These are phyloP conservation scores for Nephotettix cincticeps DNA, from an alignment of 1,140 invertebrate species.

Conservation along the genomic window DNA sequence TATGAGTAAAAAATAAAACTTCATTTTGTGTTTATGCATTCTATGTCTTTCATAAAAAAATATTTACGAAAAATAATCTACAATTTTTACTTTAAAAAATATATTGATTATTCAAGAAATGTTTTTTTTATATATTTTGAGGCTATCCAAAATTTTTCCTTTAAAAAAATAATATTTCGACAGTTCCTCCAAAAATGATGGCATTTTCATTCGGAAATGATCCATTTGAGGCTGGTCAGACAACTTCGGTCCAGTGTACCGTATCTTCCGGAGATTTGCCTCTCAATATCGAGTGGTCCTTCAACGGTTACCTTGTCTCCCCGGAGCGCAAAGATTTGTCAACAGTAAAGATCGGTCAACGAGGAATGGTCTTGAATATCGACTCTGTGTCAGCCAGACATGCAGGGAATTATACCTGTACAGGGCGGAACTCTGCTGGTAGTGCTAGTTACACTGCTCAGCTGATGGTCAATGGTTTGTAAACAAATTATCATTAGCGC, in stretches of 20 bases:
- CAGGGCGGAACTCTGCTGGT: conserved; percentile 70
- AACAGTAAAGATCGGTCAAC: conserved; percentile 53
- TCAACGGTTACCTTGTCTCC: conserved; percentile 53
- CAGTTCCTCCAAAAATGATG: conserved; percentile 65
- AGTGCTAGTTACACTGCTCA: conserved; percentile 58
- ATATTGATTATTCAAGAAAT: no score
- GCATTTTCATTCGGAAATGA: conserved; percentile 68
- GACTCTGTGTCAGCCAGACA: conserved; percentile 67
- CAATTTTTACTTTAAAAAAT: no score
- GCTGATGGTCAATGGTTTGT: conserved; percentile 66
- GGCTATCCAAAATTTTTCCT: no score
- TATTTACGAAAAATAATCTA: no score
- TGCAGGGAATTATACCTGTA: conserved; percentile 77
- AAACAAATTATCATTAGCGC: background rate
- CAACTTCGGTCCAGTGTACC: conserved; percentile 66
- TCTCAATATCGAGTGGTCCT: conserved; percentile 63
- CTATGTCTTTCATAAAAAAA: no score
- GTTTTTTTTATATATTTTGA: no score
- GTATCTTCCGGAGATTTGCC: conserved; percentile 70
- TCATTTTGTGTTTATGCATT: no score
- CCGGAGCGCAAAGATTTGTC: conserved; percentile 23
- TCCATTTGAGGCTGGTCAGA: conserved; percentile 48
- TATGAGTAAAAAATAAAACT: no score
- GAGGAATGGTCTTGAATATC: conserved; percentile 72
- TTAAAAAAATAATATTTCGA: background rate